Conservation (phyloP, 1,140 invertebrate species). For the Zelostemma sp. region DNA sequence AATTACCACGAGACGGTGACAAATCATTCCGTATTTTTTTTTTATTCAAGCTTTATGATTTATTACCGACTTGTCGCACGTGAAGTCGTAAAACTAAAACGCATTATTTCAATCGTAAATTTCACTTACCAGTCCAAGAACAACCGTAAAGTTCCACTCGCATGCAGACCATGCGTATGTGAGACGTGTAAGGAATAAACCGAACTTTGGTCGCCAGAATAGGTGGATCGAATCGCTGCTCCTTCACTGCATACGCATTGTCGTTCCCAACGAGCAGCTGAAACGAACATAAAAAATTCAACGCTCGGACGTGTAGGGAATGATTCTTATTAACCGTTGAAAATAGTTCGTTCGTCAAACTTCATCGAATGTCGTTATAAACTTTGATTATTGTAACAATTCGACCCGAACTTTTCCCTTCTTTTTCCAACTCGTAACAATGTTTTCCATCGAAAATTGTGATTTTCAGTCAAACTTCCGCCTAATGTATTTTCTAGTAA, state of each 20-base stretch:
- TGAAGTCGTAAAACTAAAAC: conserved; percentile 36
- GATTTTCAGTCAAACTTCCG: neutral
- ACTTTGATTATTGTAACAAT: too few relatives aligned
- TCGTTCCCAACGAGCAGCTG: conserved; percentile 89
- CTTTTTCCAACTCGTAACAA: too few relatives aligned
- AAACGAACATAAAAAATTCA: conserved; percentile 60
- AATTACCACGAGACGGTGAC: conserved; percentile 36
- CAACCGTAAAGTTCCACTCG: conserved; percentile 91
- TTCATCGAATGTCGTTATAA: too few relatives aligned
- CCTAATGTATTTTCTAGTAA: neutral
- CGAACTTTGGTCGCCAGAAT: conserved; percentile 88
- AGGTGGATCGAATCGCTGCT: conserved; percentile 84
- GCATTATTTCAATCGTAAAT: conserved; percentile 55
- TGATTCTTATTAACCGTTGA: neutral
- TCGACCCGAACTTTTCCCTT: too few relatives aligned
- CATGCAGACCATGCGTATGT: conserved; percentile 90
- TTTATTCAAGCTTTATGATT: conserved; percentile 33
- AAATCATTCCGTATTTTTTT: conserved; percentile 40
- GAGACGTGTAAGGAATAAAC: conserved; percentile 87
- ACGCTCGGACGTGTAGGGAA: neutral
- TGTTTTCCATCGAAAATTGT: neutral
- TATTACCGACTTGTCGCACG: conserved; percentile 24
- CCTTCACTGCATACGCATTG: conserved; percentile 87
- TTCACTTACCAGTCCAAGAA: conserved; percentile 84
- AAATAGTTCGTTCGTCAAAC: too few relatives aligned